Percentiles rank a stretch among this genome's conserved stretches.
Evolutionary conservation across 2,113 vertebrate species (phyloP).

Genomic region (Gavia stellata): DNA sequence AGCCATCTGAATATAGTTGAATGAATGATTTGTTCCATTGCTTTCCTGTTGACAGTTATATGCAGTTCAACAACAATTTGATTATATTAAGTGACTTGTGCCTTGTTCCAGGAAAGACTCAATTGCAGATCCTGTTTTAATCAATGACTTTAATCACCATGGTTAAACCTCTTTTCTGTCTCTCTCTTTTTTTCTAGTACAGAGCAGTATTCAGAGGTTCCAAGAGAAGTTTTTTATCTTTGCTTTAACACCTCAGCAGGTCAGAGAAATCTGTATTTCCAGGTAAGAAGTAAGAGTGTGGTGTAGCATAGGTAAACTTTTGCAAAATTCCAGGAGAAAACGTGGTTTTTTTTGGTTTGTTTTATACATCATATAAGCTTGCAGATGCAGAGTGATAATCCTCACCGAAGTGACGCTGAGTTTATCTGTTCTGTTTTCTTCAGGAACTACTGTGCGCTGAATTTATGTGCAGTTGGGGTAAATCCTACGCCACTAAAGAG

Average conservation of each 20-base stretch:
- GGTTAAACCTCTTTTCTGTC: not conserved
- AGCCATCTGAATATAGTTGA: not conserved
- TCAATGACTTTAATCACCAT: not conserved
- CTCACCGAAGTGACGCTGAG: not conserved
- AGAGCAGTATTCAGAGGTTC: conserved; percentile 86
- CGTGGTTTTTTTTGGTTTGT: rapidly evolving
- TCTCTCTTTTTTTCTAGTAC: conserved; percentile 70
- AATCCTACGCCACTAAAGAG: not conserved
- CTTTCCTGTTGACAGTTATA: not conserved
- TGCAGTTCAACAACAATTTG: not conserved
- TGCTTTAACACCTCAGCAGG: conserved; percentile 96
- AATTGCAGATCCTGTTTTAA: not conserved
- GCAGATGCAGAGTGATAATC: not conserved
- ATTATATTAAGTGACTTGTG: not conserved
- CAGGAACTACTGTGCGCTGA: not conserved
- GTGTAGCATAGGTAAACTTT: not conserved
- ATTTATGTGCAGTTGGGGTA: not conserved
- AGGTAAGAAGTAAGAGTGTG: conserved; percentile 75
- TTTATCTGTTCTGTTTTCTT: not conserved
- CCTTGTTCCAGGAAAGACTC: not conserved
- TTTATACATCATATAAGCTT: rapidly evolving
- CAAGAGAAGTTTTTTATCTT: conserved; percentile 98
- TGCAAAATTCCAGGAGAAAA: not conserved
- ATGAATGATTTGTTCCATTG: not conserved
- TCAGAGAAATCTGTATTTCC: conserved; percentile 97